phyloP scores from a whole-genome alignment of 2,888 invertebrate species.

The Rhagium mordax region DNA sequence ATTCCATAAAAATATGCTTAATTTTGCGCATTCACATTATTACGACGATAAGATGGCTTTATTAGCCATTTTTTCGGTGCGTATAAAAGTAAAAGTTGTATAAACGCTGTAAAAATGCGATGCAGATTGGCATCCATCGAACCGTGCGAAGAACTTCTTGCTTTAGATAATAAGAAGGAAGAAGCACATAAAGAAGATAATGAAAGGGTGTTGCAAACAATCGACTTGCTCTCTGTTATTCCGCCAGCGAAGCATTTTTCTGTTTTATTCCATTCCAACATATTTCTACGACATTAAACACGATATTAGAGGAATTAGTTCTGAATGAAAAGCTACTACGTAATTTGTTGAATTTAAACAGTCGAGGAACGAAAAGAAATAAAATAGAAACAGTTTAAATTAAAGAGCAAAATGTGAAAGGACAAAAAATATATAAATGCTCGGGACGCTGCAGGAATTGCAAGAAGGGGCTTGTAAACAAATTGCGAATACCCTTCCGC shows the following conservation, averaged over 20 bases:
- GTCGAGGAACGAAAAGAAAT: constrained; percentile 58
- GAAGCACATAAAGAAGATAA: constrained; percentile 64
- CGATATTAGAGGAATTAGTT: constrained; percentile 60
- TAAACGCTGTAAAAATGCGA: constrained; percentile 46
- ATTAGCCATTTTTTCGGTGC: background rate
- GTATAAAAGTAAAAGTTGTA: background rate
- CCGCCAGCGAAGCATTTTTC: constrained; percentile 60
- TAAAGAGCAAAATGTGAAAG: constrained; percentile 63
- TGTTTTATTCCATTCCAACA: constrained; percentile 60
- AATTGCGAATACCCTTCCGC: constrained; percentile 64
- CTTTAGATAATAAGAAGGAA: constrained; percentile 64
- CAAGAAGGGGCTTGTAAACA: constrained; percentile 59
- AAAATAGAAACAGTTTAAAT: constrained; percentile 63
- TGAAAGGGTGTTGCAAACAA: constrained; percentile 65
- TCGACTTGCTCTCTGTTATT: constrained; percentile 63
- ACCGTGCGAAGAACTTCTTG: constrained; percentile 52
- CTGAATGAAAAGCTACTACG: constrained; percentile 61
- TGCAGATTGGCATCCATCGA: constrained; percentile 46
- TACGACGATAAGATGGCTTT: background rate
- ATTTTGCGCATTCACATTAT: too few relatives aligned
- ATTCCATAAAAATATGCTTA: background rate
- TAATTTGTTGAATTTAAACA: constrained; percentile 64
- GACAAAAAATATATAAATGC: constrained; percentile 64
- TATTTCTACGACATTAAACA: constrained; percentile 67
- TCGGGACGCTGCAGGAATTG: constrained; percentile 61